Conservation (phyloP, 2,888 invertebrate genomes). For the Nectonema munidae region DNA sequence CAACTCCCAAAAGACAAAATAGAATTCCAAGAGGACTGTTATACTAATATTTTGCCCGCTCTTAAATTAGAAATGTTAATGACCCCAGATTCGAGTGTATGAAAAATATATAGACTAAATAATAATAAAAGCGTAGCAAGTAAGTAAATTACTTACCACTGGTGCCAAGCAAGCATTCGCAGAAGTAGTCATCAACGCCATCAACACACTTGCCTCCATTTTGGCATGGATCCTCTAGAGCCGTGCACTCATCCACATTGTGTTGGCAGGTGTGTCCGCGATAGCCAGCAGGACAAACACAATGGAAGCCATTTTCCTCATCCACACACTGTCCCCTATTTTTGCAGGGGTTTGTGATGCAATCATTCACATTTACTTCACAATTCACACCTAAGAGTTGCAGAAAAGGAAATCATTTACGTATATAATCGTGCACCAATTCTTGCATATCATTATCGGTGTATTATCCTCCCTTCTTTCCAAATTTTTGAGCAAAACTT, state of each 20-base stretch:
- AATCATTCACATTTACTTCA: conserved; percentile 58
- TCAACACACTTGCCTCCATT: conserved; percentile 27
- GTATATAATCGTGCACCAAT: no score
- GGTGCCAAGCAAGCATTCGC: conserved; percentile 2
- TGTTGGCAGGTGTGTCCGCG: conserved; percentile 51
- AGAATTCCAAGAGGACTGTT: no score
- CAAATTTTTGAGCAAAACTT: no score
- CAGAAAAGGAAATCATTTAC: no score
- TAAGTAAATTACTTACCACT: conserved; percentile 10
- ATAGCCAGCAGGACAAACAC: conserved; percentile 59
- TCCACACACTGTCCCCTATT: conserved; percentile 60
- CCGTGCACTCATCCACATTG: conserved; percentile 59
- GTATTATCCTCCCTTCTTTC: no score
- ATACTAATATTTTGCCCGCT: no score
- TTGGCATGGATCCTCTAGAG: conserved; percentile 15
- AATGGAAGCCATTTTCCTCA: conserved; percentile 51
- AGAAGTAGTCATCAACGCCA: background rate
- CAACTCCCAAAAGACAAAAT: no score
- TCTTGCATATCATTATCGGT: no score
- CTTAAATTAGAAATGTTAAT: no score
- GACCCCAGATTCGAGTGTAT: no score
- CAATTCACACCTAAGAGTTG: conserved; percentile 28
- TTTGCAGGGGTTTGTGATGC: conserved; percentile 49
- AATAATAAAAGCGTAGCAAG: no score
- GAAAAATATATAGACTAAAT: no score